Evolutionary conservation across 1,140 invertebrate species (phyloP), one percentile per base, ranked within the genome.

Genomic region (Calephelis nemesis): DNA sequence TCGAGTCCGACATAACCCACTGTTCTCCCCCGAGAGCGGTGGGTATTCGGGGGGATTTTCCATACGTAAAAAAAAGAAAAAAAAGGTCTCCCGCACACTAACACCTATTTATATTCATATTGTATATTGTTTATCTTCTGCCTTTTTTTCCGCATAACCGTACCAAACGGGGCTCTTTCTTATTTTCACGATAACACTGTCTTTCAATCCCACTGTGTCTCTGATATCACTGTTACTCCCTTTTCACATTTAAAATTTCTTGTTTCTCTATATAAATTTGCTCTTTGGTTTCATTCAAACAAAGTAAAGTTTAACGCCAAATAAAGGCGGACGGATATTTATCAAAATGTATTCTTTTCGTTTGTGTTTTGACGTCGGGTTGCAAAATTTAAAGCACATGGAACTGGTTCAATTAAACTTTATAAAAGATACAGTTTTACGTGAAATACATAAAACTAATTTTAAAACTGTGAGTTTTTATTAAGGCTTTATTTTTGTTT

Each of bases 281-380:
- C n/a, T 66, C 65, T 66, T 40, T 58, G 65, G 42, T 47, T 47
- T 39, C 42, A 66, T 66, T 30, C 19, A 60, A 66, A 66, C 65
- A 66, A 66, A 47, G 65, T 66, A 66, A 60, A 66, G 65, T 66
- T 66, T 66, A 47, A 45, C 52, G 54, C 65, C 54, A 66, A 60
- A 66, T 66, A 54, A 66, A 66, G 65, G 65, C 52, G 47, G 47
- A 54, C 50, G 50, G 65, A 60, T 60, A 60, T 60, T 60, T 60
- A 60, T 58, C 64, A 45, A 54, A 39, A 52, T 19, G 64, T 66
- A 54, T 50, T 66, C 64, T 66, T 65, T 65, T 54, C 49, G 30
- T 42, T 30, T 54, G 49, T 54, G 54, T 58, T 58, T 58, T 58
- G 30, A 5, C 52, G 9, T 15, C 19, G 52, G 52, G 13, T 58